Conservation (phyloP, 2,797 vertebrate species). For the Semaprochilodus insignis region DNA sequence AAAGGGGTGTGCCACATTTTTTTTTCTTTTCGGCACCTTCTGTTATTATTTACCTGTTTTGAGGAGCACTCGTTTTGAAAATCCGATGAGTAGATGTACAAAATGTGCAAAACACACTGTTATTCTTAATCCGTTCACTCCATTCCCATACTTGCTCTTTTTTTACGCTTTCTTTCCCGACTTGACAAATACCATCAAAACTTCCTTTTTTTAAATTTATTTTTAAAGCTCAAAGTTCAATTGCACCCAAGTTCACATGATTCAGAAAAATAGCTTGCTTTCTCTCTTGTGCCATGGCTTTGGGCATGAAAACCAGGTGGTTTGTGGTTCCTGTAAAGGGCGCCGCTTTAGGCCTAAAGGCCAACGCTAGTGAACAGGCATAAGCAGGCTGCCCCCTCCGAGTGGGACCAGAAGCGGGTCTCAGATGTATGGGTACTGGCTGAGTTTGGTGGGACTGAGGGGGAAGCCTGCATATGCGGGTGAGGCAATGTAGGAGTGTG, state of each 20-base stretch:
- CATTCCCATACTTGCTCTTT: constrained; percentile 74
- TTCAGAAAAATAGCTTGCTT: constrained; percentile 94
- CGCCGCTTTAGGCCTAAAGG: constrained; percentile 31
- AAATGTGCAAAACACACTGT: constrained; percentile 99
- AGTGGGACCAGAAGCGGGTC: constrained; percentile 65
- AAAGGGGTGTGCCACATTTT: constrained; percentile 83
- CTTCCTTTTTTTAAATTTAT: constrained; percentile 39
- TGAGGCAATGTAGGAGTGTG: constrained; percentile 95
- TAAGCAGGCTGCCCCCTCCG: constrained; percentile 62
- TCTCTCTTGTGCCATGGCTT: constrained; percentile 96
- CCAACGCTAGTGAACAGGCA: constrained; percentile 2
- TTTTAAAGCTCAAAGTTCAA: constrained; percentile 98
- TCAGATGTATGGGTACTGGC: constrained; percentile 98
- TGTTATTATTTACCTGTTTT: constrained; percentile 95
- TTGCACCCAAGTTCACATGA: constrained; percentile 96
- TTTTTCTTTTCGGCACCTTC: constrained; percentile 79
- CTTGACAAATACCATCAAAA: constrained; percentile 70
- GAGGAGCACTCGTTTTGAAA: constrained; percentile 92
- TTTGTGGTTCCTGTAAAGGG: constrained; percentile 69
- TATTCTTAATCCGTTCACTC: constrained; percentile 78
- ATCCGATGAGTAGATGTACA: constrained; percentile 98
- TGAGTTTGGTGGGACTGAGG: constrained; percentile 96
- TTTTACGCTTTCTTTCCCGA: constrained; percentile 53
- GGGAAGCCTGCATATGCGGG: constrained; percentile 95
- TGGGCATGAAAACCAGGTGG: constrained; percentile 90